Evolutionary conservation across 2,113 vertebrate species (phyloP), one percentile per base, ranked within the genome.

Genomic region (Plectropomus leopardus): DNA sequence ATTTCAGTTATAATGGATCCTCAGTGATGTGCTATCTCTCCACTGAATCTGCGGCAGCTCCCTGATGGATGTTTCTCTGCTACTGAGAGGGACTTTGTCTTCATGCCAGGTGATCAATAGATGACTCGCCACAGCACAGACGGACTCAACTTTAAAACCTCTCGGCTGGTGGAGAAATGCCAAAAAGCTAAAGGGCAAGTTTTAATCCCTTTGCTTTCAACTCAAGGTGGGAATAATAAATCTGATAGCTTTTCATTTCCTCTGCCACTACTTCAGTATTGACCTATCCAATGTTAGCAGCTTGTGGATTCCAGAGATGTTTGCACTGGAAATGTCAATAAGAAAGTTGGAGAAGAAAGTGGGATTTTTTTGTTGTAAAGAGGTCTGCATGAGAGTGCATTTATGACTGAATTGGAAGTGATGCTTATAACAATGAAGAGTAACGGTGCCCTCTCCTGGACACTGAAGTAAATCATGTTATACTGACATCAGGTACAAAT

Each of bases 361-460:
- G 4, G 40, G 9, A 7, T 65, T 59, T 61, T 34, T 34, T n/a
- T 48, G 47, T n/a, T 47, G 7, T 10, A 23, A 61, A 47, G 34
- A 50, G 13, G 30, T 64, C 23, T 50, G 7, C 55, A 44, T 21
- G n/a, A 30, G 5, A 47, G 60, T 55, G 61, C 44, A 48, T 69
- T 50, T 42, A 48, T 67, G 53, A 16, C 13, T 83, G 40, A 55
- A 7, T 17, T 26, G 4, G 1, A 6, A 74, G 53, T 24, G 4
- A 32, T n/a, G 57, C 34, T 58, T 32, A 42, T 4, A 21, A 11
- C 6, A 47, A 55, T 57, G 47, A 30, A 88, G 76, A 26, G 65
- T 47, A 23, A 61, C 51, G 74, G 71, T 26, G 83, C 85, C 90
- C 88, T 88, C 93, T 86, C 4, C 68, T 90, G 93, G 89, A 68